Evolutionary conservation across 2,888 invertebrate species (phyloP), one percentile per base, ranked within the genome.

Genomic region (Monochamus alternatus): DNA sequence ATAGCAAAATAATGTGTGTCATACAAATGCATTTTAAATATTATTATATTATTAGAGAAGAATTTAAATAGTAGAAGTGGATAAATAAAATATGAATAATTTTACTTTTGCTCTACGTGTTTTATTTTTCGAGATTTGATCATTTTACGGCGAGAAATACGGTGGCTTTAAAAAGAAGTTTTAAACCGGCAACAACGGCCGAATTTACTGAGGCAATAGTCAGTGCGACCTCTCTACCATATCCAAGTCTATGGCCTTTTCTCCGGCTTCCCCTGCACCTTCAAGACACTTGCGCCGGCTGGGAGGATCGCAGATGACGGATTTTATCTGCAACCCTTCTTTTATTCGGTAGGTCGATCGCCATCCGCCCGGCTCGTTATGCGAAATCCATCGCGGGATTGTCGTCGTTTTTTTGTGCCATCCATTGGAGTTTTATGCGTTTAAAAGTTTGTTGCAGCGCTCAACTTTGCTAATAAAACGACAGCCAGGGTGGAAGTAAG

Each of bases 161-260:
- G 10, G 12, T 3, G 9, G 1, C 7, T 52, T n/a, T 52, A 44
- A 5, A 44, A 44, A 9, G 44, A 9, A 44, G 9, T 44, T 44
- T 22, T 22, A 22, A 44, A 44, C 44, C 44, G 44, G 44, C 62
- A 62, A 62, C 62, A 38, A n/a, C n/a, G 62, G 7, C 7, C 44
- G 7, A 44, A 5, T 8, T 62, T 32, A 71, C 76, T 72, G 64
- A 52, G 74, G 73, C 80, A 79, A 77, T 81, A 79, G 80, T 80
- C 76, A 75, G 77, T 62, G 32, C 22, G 22, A 38, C 1, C 38
- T 7, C 4, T 38, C 38, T 7, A 38, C 38, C 7, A 7, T 38
- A 38, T 75, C 77, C 77, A 78, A 22, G 78, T 51, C 51, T 22
- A 51, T 44, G 51, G 43, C 44, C 30, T 10, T 8, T 38, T 64